These are phyloP conservation scores for Colaptes auratus DNA, from an alignment of 2,113 vertebrate species.

Conservation along the genomic window DNA sequence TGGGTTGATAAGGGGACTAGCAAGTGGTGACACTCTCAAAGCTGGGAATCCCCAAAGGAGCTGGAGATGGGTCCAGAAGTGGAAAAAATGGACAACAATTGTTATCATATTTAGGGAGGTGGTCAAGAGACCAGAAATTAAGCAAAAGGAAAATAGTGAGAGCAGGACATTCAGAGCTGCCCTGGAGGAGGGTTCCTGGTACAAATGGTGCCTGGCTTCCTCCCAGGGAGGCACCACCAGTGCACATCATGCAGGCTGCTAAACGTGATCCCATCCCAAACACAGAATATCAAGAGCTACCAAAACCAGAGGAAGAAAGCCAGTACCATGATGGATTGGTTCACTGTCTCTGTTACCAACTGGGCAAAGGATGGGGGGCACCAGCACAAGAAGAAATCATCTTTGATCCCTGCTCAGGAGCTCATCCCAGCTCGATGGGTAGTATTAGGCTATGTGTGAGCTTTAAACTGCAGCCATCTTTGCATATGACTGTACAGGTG, in stretches of 20 bases:
- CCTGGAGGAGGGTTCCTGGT: not conserved
- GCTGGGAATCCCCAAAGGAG: not conserved
- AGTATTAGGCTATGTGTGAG: not conserved
- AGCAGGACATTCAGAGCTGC: not conserved
- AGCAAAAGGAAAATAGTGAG: not conserved
- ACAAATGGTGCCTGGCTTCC: accelerated
- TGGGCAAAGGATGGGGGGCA: not conserved
- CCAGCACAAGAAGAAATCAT: not conserved
- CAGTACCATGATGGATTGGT: not conserved
- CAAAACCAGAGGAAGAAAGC: not conserved
- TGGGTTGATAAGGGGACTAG: not conserved
- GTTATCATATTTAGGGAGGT: not conserved
- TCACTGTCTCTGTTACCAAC: not conserved
- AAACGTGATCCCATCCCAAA: not conserved
- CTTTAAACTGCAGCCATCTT: not conserved
- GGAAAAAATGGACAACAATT: not conserved
- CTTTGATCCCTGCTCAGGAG: not conserved
- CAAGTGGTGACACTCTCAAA: not conserved
- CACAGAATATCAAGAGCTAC: not conserved
- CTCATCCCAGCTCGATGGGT: not conserved
- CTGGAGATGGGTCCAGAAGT: not conserved
- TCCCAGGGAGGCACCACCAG: not conserved
- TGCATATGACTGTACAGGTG: not conserved
- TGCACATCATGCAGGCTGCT: not conserved
- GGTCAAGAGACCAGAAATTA: not conserved